These are phyloP conservation scores for Torymus aiolomorphi DNA, from an alignment of 2,888 invertebrate genomes.

Conservation along the genomic window DNA sequence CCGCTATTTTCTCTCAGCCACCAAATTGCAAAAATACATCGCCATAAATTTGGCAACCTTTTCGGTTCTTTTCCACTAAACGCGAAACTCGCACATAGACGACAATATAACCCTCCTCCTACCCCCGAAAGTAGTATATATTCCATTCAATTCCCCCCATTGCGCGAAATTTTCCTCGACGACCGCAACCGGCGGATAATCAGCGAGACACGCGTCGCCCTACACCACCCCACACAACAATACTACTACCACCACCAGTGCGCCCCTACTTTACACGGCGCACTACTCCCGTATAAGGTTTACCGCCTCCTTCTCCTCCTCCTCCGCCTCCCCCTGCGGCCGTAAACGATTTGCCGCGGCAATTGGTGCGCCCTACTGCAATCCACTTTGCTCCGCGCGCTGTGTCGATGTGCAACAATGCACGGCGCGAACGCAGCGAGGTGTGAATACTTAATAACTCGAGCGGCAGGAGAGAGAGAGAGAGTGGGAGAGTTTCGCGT, in stretches of 20 bases:
- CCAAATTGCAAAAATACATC: too few relatives aligned
- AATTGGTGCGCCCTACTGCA: conserved; percentile 58
- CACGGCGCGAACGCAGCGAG: conserved; percentile 58
- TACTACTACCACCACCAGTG: background rate
- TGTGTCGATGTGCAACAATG: conserved; percentile 15
- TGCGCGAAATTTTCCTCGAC: background rate
- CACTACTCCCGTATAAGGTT: background rate
- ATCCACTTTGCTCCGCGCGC: conserved; percentile 57
- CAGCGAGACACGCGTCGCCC: conserved; percentile 14
- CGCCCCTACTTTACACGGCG: background rate
- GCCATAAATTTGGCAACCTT: too few relatives aligned
- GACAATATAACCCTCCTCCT: too few relatives aligned
- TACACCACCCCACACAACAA: background rate
- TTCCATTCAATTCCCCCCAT: too few relatives aligned
- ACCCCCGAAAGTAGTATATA: too few relatives aligned
- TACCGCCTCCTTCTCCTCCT: background rate
- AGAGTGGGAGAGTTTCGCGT: conserved; percentile 35
- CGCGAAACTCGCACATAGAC: too few relatives aligned
- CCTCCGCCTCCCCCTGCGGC: conserved; percentile 49
- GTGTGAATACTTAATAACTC: conserved; percentile 66
- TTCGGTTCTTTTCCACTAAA: too few relatives aligned
- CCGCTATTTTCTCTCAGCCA: too few relatives aligned
- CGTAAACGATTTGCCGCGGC: conserved; percentile 62
- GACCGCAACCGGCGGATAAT: conserved; percentile 7
- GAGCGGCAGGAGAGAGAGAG: conserved; percentile 19